phyloP scores from a whole-genome alignment of 2,888 invertebrate genomes.

The Cataglyphis rosenhaueri region DNA sequence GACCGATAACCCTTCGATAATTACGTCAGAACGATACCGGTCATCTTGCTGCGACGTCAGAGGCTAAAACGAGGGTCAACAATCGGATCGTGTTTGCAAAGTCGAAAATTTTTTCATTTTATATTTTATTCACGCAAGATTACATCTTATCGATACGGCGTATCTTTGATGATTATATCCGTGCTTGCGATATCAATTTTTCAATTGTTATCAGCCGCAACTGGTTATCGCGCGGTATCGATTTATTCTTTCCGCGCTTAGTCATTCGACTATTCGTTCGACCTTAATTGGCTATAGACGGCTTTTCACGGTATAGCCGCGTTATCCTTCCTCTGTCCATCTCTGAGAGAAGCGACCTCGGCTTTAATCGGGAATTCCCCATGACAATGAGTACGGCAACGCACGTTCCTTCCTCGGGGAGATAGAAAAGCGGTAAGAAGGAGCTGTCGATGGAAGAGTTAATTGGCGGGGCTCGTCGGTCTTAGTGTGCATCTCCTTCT shows the following conservation, averaged over 20 bases:
- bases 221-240: slow-evolving; percentile 27
- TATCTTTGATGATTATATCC: neutral
- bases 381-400: slow-evolving; percentile 23
- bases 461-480: slow-evolving; percentile 37
- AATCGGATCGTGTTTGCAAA: neutral
- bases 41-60: slow-evolving; percentile 13
- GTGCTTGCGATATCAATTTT: neutral
- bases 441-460: slow-evolving; percentile 51
- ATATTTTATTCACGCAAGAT: neutral
- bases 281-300: slow-evolving; percentile 55
- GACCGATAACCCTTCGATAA: slow-evolving; percentile 26
- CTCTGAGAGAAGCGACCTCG: slow-evolving; percentile 5
- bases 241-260: slow-evolving; percentile 40
- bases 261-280: slow-evolving; percentile 40
- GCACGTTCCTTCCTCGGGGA: slow-evolving; percentile 21
- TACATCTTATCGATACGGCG: slow-evolving; percentile 15
- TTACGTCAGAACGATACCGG: slow-evolving; percentile 21
- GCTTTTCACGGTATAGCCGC: slow-evolving; percentile 26
- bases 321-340: slow-evolving; percentile 28
- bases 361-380: slow-evolving; percentile 40
- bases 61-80: slow-evolving; percentile 11
- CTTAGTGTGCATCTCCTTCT: neutral
- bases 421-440: slow-evolving; percentile 40
- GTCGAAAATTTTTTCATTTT: neutral
- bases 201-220: slow-evolving; percentile 31